Evolutionary conservation across 2,113 vertebrate species (phyloP).

Genomic region (Mohoua ochrocephala): DNA sequence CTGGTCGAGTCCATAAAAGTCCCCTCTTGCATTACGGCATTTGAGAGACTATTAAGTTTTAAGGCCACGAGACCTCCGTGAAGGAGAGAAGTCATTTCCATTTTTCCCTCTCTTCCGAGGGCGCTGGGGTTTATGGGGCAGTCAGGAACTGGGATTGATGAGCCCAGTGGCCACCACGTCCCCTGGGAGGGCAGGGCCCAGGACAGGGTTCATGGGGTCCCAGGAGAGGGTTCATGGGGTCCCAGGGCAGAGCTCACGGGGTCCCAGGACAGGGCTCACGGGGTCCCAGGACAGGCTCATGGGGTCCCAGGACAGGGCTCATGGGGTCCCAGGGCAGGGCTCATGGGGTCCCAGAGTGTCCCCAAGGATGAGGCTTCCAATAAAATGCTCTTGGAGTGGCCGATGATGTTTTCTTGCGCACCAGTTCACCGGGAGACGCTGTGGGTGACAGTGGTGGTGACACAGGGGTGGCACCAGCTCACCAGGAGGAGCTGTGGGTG

Average conservation of each 20-base stretch:
- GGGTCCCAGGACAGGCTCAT: too few species aligned
- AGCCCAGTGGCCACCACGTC: neutral
- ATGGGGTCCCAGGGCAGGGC: too few species aligned
- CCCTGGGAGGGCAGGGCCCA: neutral
- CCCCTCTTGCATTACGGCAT: slow-evolving; percentile 65
- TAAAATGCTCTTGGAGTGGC: neutral
- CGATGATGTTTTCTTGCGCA: neutral
- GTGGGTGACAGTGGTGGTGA: neutral
- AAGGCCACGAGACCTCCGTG: slow-evolving; percentile 70
- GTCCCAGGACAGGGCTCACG: neutral
- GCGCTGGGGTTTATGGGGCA: slow-evolving; percentile 30
- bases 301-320: neutral
- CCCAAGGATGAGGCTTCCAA: neutral
- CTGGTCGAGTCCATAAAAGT: slow-evolving; percentile 76
- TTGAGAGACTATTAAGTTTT: slow-evolving; percentile 80
- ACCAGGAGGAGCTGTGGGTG: neutral
- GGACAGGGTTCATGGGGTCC: neutral
- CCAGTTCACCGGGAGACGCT: too few species aligned
- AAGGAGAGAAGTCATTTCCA: slow-evolving; percentile 62
- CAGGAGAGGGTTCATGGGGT: neutral
- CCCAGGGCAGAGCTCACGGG: too few species aligned
- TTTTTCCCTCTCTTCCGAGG: neutral
- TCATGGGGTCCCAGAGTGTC: fast-evolving
- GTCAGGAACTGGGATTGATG: neutral
- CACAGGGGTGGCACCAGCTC: too few species aligned